Percentiles rank a stretch among this genome's conserved stretches.
Conservation (phyloP, 2,888 invertebrate genomes). For the Hypolimnas misippus region DNA sequence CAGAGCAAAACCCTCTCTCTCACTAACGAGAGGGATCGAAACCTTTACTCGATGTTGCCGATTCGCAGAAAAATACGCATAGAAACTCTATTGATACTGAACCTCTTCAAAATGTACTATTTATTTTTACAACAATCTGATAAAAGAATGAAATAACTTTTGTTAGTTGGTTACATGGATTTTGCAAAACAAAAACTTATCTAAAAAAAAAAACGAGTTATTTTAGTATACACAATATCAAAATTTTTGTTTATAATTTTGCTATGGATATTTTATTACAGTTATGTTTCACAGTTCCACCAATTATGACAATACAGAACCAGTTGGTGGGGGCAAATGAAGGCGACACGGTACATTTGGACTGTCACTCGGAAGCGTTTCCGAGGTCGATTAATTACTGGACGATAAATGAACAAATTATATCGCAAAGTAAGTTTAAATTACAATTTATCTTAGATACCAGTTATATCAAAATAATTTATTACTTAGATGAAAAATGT, state of each 20-base stretch:
- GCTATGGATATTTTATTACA: background rate
- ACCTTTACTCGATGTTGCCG: conserved; percentile 26
- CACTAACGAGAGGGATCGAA: conserved; percentile 40
- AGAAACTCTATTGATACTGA: conserved; percentile 14
- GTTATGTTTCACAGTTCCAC: conserved; percentile 85
- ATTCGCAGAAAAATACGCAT: conserved; percentile 27
- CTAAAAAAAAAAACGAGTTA: background rate
- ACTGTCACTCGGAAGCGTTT: conserved; percentile 90
- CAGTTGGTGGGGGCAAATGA: conserved; percentile 89
- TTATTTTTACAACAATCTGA: too few species aligned
- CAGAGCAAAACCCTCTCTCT: conserved; percentile 35
- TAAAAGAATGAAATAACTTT: too few species aligned
- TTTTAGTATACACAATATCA: background rate
- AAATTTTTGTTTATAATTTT: background rate
- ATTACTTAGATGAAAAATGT: background rate
- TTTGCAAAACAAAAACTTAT: too few species aligned
- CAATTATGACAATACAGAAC: conserved; percentile 91
- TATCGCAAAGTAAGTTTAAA: conserved; percentile 85
- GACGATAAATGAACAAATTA: conserved; percentile 88
- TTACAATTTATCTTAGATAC: background rate
- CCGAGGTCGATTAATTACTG: conserved; percentile 92
- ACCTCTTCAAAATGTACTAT: background rate
- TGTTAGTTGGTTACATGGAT: too few species aligned
- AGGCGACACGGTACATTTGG: conserved; percentile 87
- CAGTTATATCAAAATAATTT: background rate